These are phyloP conservation scores for Tupaia tana DNA, from an alignment of 2,113 vertebrate genomes.

Conservation along the genomic window DNA sequence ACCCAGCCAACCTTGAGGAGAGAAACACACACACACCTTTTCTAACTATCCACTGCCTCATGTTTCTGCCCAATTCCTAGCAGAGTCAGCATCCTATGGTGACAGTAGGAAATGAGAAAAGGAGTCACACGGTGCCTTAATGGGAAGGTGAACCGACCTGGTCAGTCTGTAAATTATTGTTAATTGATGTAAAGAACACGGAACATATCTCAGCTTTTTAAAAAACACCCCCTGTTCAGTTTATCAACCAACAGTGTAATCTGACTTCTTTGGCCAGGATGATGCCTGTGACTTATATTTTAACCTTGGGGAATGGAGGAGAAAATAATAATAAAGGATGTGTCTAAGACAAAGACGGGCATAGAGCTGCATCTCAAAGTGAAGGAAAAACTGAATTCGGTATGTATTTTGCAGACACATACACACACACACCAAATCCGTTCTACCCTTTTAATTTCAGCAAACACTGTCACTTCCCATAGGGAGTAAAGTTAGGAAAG, in stretches of 20 bases:
- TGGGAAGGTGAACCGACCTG: neutral
- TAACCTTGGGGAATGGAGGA: neutral
- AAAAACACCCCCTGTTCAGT: neutral
- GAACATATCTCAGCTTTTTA: neutral
- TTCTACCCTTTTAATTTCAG: neutral
- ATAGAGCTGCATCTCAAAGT: slow-evolving; percentile 22
- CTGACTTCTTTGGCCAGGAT: neutral
- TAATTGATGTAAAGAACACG: slow-evolving; percentile 10
- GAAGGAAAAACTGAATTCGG: neutral
- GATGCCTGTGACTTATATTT: neutral
- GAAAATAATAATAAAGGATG: neutral
- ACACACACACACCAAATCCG: neutral
- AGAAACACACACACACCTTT: neutral
- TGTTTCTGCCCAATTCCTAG: slow-evolving; percentile 50
- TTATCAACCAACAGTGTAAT: neutral
- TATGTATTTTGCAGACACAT: neutral
- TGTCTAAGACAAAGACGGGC: neutral
- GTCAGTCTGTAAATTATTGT: neutral
- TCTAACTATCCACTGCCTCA: neutral
- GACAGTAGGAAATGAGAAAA: neutral
- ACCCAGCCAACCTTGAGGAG: slow-evolving; percentile 32
- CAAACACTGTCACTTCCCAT: neutral
- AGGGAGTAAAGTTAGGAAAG: neutral
- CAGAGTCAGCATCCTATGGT: neutral
- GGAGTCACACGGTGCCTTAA: neutral